A percentile compares a stretch with the other conserved stretches of the same genome.
These are phyloP conservation scores for Progne subis DNA, from an alignment of 2,113 vertebrate species.

Conservation along the genomic window DNA sequence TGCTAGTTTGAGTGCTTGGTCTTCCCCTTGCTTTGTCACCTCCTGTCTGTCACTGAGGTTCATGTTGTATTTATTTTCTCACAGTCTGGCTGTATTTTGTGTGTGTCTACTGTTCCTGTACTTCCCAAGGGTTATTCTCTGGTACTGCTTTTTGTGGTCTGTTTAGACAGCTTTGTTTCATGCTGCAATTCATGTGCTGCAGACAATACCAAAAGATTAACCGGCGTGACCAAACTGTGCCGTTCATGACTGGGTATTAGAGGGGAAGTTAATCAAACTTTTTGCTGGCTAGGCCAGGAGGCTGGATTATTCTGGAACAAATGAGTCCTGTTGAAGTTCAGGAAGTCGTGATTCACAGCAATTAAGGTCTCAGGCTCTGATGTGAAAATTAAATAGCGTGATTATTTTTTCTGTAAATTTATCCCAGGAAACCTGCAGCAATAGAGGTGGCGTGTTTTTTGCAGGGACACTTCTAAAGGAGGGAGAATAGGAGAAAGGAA, in stretches of 20 bases:
- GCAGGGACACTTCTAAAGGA: neutral
- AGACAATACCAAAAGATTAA: conserved; percentile 30
- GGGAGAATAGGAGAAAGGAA: neutral
- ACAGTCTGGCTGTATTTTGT: conserved; percentile 2
- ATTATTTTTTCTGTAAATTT: conserved; percentile 3
- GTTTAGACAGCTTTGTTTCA: conserved; percentile 35
- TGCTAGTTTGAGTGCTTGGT: neutral
- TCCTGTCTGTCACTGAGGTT: conserved; percentile 5
- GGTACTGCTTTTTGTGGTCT: conserved; percentile 34
- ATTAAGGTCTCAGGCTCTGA: neutral
- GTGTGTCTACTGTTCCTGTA: conserved; percentile 11
- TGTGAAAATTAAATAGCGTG: neutral
- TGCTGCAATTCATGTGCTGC: conserved; percentile 7
- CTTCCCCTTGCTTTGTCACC: neutral
- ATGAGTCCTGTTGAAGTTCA: conserved; percentile 18
- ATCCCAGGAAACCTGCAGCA: neutral
- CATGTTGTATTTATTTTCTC: conserved; percentile 14
- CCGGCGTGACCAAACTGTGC: neutral
- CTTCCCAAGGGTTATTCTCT: conserved; percentile 18
- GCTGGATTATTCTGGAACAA: conserved; percentile 33
- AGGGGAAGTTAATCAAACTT: conserved; percentile 16
- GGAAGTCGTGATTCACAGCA: conserved; percentile 15
- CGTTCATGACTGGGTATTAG: neutral
- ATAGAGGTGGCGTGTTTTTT: neutral
- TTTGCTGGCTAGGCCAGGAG: neutral